Percentiles rank a stretch among this genome's conserved stretches.
Evolutionary conservation across 2,888 invertebrate species (phyloP).

Genomic region (Eupithecia abbreviata): DNA sequence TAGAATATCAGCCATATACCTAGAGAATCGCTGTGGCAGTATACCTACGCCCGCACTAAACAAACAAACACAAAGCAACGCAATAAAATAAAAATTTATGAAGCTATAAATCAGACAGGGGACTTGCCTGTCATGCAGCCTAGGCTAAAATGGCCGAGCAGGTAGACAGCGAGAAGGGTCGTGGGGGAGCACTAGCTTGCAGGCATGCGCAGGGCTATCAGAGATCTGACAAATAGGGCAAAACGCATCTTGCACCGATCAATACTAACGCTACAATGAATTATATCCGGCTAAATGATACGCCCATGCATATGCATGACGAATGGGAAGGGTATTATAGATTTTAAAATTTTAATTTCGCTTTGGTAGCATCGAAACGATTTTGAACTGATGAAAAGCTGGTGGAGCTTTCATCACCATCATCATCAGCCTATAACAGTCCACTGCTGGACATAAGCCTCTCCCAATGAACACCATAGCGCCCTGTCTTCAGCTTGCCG

Average conservation of each 20-base stretch:
- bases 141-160: constrained; percentile 28
- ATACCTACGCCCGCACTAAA: not conserved
- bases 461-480: too few relatives aligned
- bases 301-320: not conserved
- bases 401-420: too few relatives aligned
- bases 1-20: not conserved
- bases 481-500: too few relatives aligned
- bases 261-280: constrained; percentile 23
- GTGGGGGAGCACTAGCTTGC: constrained; percentile 29
- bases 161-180: constrained; percentile 15
- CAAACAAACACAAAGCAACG: not conserved
- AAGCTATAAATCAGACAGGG: constrained; percentile 4
- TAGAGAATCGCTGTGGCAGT: not conserved
- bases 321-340: not conserved
- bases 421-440: too few relatives aligned
- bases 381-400: not conserved
- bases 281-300: constrained; percentile 11
- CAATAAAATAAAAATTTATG: not conserved
- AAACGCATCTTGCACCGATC: constrained; percentile 40
- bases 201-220: constrained; percentile 38
- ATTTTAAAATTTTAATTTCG: not conserved
- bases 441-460: too few relatives aligned
- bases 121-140: constrained; percentile 32
- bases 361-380: not conserved
- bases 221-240: constrained; percentile 31